phyloP scores from a whole-genome alignment of 2,888 invertebrate species.

The Zaprionus lineosus region DNA sequence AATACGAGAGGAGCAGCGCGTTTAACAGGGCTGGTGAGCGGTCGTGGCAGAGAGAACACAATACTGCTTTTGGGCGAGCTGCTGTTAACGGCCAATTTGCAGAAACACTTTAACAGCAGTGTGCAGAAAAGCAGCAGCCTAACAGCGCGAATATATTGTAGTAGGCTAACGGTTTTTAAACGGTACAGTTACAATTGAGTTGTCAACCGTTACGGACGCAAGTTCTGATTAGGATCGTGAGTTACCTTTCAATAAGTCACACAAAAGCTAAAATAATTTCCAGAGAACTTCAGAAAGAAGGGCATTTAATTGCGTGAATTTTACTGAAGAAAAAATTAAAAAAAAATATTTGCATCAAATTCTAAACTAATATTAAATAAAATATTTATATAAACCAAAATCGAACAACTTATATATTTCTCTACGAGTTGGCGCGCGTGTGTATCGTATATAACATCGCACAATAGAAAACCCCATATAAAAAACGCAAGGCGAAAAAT shows the following conservation, averaged over 20 bases:
- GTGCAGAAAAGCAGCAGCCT: constrained; percentile 39
- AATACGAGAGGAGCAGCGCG: constrained; percentile 13
- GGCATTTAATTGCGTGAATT: constrained; percentile 17
- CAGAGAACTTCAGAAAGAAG: constrained; percentile 29
- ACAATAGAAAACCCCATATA: constrained; percentile 63
- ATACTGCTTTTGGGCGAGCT: no score
- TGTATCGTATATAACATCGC: constrained; percentile 71
- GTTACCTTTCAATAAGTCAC: constrained; percentile 47
- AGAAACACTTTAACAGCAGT: constrained; percentile 34
- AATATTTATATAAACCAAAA: constrained; percentile 61
- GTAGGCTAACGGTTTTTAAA: constrained; percentile 57
- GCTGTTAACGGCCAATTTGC: constrained; percentile 36
- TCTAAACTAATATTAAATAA: constrained; percentile 34
- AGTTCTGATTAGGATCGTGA: constrained; percentile 71
- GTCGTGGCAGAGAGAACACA: constrained; percentile 9
- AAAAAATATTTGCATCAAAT: constrained; percentile 15
- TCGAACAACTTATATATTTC: constrained; percentile 45
- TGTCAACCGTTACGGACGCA: constrained; percentile 78
- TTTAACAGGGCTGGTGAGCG: constrained; percentile 41
- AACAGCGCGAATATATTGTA: constrained; percentile 50
- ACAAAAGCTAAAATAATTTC: constrained; percentile 18
- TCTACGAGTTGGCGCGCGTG: constrained; percentile 69
- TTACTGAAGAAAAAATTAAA: constrained; percentile 4
- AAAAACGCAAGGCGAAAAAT: constrained; percentile 39
- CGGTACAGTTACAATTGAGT: constrained; percentile 62